Conservation (phyloP, 2,113 vertebrate species). For the Acanthochromis polyacanthus region DNA sequence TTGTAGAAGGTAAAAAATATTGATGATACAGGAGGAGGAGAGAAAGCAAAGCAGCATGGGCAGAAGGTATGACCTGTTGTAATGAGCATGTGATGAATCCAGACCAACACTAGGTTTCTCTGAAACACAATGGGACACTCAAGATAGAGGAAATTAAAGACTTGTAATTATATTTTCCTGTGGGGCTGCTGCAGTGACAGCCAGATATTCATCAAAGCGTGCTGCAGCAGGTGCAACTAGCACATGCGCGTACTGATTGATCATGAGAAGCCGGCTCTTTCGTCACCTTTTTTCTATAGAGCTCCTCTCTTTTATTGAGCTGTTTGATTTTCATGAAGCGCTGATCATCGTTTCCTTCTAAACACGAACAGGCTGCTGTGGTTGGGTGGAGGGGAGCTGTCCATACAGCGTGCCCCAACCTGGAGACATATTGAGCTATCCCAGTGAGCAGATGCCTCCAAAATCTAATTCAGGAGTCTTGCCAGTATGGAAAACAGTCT, state of each 20-base stretch:
- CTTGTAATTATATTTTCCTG: conserved; percentile 69
- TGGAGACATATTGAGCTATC: conserved; percentile 64
- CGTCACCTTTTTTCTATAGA: conserved; percentile 31
- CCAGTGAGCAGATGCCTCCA: conserved; percentile 66
- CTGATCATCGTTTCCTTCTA: conserved; percentile 51
- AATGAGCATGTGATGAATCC: conserved; percentile 71
- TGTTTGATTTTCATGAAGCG: conserved; percentile 43
- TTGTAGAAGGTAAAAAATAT: neutral
- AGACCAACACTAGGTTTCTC: conserved; percentile 29
- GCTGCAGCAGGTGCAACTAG: conserved; percentile 57
- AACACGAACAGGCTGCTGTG: conserved; percentile 38
- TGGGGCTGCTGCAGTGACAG: conserved; percentile 44
- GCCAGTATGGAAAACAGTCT: conserved; percentile 69
- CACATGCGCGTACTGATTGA: conserved; percentile 52
- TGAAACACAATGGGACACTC: conserved; percentile 42
- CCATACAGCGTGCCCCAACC: conserved; percentile 22
- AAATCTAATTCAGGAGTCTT: conserved; percentile 69
- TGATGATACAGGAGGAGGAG: neutral
- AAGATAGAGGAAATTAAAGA: conserved; percentile 69
- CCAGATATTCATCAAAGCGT: conserved; percentile 67
- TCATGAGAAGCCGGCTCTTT: conserved; percentile 28
- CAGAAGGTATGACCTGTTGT: conserved; percentile 58
- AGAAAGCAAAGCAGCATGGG: conserved; percentile 18
- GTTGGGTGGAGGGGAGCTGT: conserved; percentile 29
- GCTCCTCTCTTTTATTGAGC: conserved; percentile 40